Percentiles rank a stretch among this genome's conserved stretches.
These are phyloP conservation scores for Anastrepha ludens DNA, from an alignment of 1,140 invertebrate species.

Conservation along the genomic window DNA sequence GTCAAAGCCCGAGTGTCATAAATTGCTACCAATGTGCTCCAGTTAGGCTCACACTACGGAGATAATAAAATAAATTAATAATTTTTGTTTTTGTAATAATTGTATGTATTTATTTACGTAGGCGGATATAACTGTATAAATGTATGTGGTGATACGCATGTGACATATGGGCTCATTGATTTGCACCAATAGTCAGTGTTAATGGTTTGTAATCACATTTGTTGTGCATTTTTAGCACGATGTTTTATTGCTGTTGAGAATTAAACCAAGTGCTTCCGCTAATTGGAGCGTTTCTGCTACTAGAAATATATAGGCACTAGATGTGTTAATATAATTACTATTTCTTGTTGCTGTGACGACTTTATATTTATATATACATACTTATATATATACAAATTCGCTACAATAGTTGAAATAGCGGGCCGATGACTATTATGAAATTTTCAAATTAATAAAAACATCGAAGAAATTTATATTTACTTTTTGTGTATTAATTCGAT, in stretches of 20 bases:
- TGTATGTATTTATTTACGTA: neutral
- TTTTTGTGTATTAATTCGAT: too few species aligned
- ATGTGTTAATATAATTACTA: neutral
- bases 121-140: neutral
- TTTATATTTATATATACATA: too few species aligned
- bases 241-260: neutral
- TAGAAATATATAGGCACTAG: neutral
- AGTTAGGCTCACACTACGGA: too few species aligned
- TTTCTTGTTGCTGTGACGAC: neutral
- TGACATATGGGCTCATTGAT: neutral
- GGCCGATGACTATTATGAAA: too few species aligned
- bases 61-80: too few species aligned
- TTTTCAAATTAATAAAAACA: too few species aligned
- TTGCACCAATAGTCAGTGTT: neutral
- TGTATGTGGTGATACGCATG: neutral
- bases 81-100: too few species aligned
- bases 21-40: too few species aligned
- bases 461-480: too few species aligned
- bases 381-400: too few species aligned
- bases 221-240: neutral
- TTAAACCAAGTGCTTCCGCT: neutral
- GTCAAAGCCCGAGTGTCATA: too few species aligned
- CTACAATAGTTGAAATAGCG: too few species aligned
- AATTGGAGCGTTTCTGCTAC: neutral
- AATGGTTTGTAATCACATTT: neutral